Evolutionary conservation across 2,888 invertebrate genomes (phyloP).

Genomic region (Sussaba pulchella): DNA sequence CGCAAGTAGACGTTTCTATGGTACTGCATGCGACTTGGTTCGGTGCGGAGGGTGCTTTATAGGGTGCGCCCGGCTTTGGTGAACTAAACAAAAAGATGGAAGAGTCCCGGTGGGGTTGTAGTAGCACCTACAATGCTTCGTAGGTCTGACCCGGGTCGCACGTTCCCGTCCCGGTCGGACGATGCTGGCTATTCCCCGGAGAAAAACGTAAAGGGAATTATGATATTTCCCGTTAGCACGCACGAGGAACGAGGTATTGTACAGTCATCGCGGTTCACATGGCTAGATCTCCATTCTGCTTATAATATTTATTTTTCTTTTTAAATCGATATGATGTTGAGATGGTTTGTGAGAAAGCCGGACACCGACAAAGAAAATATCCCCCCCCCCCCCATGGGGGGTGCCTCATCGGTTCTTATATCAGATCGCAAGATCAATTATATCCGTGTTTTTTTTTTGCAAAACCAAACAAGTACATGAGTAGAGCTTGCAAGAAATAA

Average conservation of each 20-base stretch:
- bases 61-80: constrained; percentile 54
- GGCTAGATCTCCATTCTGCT: constrained; percentile 37
- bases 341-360: too few relatives aligned
- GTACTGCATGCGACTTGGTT: not conserved
- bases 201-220: constrained; percentile 68
- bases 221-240: constrained; percentile 65
- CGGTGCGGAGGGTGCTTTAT: constrained; percentile 37
- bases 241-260: constrained; percentile 75
- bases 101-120: constrained; percentile 60
- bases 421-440: too few relatives aligned
- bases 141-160: constrained; percentile 63
- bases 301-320: too few relatives aligned
- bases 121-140: not conserved
- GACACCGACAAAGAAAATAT: too few relatives aligned
- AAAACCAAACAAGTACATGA: too few relatives aligned
- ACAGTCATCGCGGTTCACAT: constrained; percentile 74
- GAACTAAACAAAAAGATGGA: constrained; percentile 65
- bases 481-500: too few relatives aligned
- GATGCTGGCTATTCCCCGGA: constrained; percentile 57
- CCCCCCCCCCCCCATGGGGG: too few relatives aligned
- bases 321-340: too few relatives aligned
- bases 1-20: not conserved
- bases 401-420: too few relatives aligned
- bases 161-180: constrained; percentile 50
- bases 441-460: too few relatives aligned